These are phyloP conservation scores for Fulmarus glacialis DNA, from an alignment of 2,113 vertebrate genomes.

Conservation along the genomic window DNA sequence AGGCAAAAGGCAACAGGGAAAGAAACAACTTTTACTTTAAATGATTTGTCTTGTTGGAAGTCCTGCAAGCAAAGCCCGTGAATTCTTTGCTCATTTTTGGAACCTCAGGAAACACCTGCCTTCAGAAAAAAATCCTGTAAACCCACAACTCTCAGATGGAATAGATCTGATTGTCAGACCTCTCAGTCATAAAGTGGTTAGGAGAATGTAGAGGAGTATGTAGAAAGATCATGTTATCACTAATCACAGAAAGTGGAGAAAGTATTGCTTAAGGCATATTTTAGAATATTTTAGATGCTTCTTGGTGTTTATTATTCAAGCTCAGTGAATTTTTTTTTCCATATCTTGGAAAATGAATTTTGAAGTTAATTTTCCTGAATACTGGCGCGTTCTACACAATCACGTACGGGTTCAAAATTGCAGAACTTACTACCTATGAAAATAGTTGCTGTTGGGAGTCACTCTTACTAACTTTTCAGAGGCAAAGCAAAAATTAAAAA, in stretches of 20 bases:
- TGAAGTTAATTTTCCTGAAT: background rate
- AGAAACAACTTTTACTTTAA: background rate
- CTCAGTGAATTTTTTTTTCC: constrained; percentile 7
- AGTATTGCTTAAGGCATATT: constrained; percentile 30
- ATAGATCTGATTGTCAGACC: background rate
- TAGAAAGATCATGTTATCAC: background rate
- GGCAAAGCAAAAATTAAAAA: background rate
- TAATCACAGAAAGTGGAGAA: background rate
- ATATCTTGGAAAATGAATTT: background rate
- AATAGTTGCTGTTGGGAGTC: background rate
- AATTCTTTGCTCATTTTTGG: background rate
- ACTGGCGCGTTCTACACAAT: background rate
- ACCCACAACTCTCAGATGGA: background rate
- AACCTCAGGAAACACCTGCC: constrained; percentile 19
- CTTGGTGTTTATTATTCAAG: background rate
- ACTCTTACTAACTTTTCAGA: background rate
- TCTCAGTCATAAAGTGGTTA: background rate
- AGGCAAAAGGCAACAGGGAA: background rate
- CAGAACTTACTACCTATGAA: background rate
- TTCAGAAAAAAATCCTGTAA: background rate
- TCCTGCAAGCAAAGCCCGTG: background rate
- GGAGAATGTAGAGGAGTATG: background rate
- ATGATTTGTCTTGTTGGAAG: background rate
- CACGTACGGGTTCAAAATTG: background rate
- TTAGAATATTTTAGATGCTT: constrained; percentile 62